Evolutionary conservation across 2,888 invertebrate genomes (phyloP).

Genomic region (Nomada fucata): DNA sequence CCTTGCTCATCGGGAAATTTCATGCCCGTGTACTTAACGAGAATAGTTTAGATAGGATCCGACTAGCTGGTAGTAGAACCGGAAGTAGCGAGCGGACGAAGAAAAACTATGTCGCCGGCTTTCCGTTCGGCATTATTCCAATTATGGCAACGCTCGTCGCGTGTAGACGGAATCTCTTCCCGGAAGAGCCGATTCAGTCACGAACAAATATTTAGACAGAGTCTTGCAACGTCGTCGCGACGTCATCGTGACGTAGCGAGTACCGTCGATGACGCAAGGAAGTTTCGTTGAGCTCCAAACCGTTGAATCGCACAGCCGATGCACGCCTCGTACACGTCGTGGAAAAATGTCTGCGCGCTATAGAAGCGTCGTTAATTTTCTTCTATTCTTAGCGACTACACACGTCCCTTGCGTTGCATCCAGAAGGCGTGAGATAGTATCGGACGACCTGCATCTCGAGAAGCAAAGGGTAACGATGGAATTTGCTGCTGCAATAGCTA

Average conservation of each 20-base stretch:
- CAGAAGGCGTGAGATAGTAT: conserved; percentile 39
- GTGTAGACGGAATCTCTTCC: conserved; percentile 51
- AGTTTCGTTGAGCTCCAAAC: conserved; percentile 38
- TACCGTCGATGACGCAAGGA: conserved; percentile 70
- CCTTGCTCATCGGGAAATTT: conserved; percentile 41
- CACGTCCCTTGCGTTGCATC: conserved; percentile 28
- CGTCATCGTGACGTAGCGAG: conserved; percentile 72
- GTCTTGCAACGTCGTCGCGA: conserved; percentile 63
- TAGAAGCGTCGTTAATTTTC: conserved; percentile 57
- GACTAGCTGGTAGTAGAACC: neutral
- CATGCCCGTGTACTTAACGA: conserved; percentile 26
- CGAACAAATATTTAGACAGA: conserved; percentile 72
- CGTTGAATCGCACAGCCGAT: conserved; percentile 29
- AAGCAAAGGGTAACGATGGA: conserved; percentile 1
- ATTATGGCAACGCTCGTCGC: conserved; percentile 58
- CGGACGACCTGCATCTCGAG: conserved; percentile 15
- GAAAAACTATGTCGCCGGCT: conserved; percentile 57
- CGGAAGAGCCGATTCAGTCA: conserved; percentile 61
- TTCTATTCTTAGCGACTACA: conserved; percentile 58
- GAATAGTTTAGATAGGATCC: conserved; percentile 4
- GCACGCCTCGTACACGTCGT: conserved; percentile 10
- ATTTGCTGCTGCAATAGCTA: conserved; percentile 1
- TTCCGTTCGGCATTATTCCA: conserved; percentile 62
- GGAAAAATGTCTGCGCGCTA: conserved; percentile 19
- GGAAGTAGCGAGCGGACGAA: conserved; percentile 49